Evolutionary conservation across 2,113 vertebrate genomes (phyloP), one percentile per base, ranked within the genome.

Genomic region (Gopherus evgoodei): DNA sequence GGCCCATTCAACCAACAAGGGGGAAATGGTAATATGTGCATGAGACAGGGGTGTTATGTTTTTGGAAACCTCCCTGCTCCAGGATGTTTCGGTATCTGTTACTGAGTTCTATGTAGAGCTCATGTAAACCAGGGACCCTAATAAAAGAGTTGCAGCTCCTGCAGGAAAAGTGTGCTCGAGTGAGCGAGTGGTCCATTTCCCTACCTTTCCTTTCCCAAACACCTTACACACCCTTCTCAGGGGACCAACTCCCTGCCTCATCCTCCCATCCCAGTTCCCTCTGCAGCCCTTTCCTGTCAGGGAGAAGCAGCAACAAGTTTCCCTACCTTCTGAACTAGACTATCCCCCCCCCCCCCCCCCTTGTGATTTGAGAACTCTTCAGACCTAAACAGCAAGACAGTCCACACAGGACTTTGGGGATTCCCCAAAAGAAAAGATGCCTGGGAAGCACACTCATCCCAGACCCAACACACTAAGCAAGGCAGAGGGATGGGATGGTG

Each of bases 271-370:
- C 5, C 31, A 87, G 21, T 13, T 86, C 52, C 12, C 35, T 47
- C 0, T 1, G 56, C 31, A 76, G 2, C 35, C 25, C 90, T 89
- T 86, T 78, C 72, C 81, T 6, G 27, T 24, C 25, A 50, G 5
- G 44, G 7, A 90, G 56, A 5, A 90, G 38, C 80, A 17, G 27
- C 59, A n/a, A 80, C 11, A 89, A 76, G 13, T n/a, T 17, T 31
- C 24, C 47, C 86, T 7, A 0, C 87, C 10, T 84, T 47, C 31
- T 50, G 22, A 62, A 0, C 0, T 42, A 8, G 29, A 84, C 62
- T n/a, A 47, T 56, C 62, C 86, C 29, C 29, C 25, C 5, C 86
- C 29, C 29, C 25, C 5, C 12, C 85, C 8, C 56, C 47, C 52
- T 35, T 76, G 42, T 91, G 31, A 17, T 42, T 83, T 62, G 81